A percentile compares a stretch with the other conserved stretches of the same genome.
Conservation (phyloP, 1,140 invertebrate genomes). For the Saccostrea glomerata region DNA sequence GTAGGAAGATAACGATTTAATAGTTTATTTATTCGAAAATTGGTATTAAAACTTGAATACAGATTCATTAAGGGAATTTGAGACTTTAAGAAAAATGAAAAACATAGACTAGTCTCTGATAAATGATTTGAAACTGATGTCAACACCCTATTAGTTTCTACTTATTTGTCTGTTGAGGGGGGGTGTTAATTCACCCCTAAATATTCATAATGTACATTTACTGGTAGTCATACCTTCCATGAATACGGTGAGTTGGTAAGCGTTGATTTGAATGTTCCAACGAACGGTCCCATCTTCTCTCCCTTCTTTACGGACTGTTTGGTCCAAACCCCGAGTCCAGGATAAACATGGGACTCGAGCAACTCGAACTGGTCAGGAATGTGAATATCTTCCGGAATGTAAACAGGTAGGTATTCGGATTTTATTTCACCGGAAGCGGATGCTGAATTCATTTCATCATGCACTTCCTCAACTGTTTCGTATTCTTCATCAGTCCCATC, state of each 20-base stretch:
- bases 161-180: not conserved
- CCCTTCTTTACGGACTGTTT: constrained; percentile 14
- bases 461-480: not conserved
- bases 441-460: constrained; percentile 6
- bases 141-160: not conserved
- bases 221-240: constrained; percentile 35
- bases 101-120: not conserved
- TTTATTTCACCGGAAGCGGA: constrained; percentile 9
- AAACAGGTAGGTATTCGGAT: constrained; percentile 40
- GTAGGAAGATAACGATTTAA: constrained; percentile 12
- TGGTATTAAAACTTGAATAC: constrained; percentile 32
- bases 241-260: not conserved
- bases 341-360: constrained; percentile 22
- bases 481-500: constrained; percentile 26
- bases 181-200: not conserved
- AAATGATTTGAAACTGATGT: not conserved
- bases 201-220: not conserved
- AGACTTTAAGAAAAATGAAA: constrained; percentile 15
- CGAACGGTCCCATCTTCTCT: constrained; percentile 45
- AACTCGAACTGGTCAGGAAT: constrained; percentile 46
- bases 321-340: constrained; percentile 42
- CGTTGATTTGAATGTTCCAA: not conserved
- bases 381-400: constrained; percentile 46
- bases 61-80: constrained; percentile 19
- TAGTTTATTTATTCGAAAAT: not conserved